Evolutionary conservation across 2,797 vertebrate genomes (phyloP), one percentile per base, ranked within the genome.

Genomic region (Harpagifer antarcticus): DNA sequence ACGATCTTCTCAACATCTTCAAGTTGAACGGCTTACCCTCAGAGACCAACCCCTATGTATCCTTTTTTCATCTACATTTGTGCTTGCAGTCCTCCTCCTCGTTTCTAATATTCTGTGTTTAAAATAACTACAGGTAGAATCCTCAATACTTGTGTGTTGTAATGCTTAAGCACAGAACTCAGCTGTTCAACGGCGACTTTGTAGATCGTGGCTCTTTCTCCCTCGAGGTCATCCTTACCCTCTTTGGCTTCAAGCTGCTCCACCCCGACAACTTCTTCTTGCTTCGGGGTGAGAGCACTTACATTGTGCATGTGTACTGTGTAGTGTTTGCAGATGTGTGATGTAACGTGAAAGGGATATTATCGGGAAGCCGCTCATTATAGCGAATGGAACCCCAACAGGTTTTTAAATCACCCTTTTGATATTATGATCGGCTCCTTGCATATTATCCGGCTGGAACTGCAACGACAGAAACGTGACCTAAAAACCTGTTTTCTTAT

Each of bases 111-210:
- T 47, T 78, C 17, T 69, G 6, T 66, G 1, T 69, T 40, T 27
- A 4, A 71, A 2, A 23, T 16, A 31, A 17, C 44, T 43, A 47
- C 43, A 23, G 17, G 13, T 33, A 47, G 58, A 63, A 52, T 44
- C 33, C n/a, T 72, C 57, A 49, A 15, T 80, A 50, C 17, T 3
- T 23, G 67, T 76, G 67, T 47, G 49, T 83, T 67, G 61, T n/a
- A 5, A 27, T 52, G 9, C 91, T 93, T 93, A 88, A 93, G 90
- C 56, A 8, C 85, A 11, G 1, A 12, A 5, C 19, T 5, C 74
- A 99, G 98, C 95, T 99, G 83, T 99, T 99, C 92, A 99, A 99
- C 12, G 97, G 98, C 0, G 98, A 99, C 89, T 99, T 99, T 11
- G 98, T 99, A 61, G 98, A 99, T 74, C 97, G 97, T 0, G 98